Conservation (phyloP, 1,140 invertebrate genomes). For the Drosophila cardini region DNA sequence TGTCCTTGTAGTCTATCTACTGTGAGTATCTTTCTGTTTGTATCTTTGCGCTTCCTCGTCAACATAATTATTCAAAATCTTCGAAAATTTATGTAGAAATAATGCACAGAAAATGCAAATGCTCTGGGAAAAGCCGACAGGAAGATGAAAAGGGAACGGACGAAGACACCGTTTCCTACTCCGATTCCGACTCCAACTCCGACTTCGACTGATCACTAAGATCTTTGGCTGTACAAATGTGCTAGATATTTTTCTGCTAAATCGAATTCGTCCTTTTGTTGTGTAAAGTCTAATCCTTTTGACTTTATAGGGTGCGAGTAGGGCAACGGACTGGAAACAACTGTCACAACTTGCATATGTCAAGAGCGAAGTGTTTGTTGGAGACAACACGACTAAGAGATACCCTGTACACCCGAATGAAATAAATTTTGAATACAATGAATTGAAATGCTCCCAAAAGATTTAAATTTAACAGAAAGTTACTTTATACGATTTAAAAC, state of each 20-base stretch:
- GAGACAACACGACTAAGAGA: neutral
- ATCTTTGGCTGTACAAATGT: slow-evolving; percentile 55
- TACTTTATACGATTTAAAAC: too few species aligned
- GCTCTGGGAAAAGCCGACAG: slow-evolving; percentile 57
- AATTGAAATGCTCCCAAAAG: too few species aligned
- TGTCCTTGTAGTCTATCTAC: neutral
- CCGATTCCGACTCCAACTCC: too few species aligned
- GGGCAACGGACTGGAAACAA: slow-evolving; percentile 36
- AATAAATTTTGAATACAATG: too few species aligned
- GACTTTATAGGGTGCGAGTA: slow-evolving; percentile 78
- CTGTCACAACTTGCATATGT: slow-evolving; percentile 76
- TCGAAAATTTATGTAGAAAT: slow-evolving; percentile 63
- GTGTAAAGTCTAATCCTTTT: slow-evolving; percentile 68
- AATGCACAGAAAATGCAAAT: slow-evolving; percentile 77
- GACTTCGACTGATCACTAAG: neutral
- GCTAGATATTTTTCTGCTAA: slow-evolving; percentile 78
- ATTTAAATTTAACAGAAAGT: too few species aligned
- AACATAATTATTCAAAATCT: slow-evolving; percentile 76
- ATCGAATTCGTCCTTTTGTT: slow-evolving; percentile 70
- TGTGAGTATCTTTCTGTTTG: slow-evolving; percentile 26
- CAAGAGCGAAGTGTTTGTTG: slow-evolving; percentile 18
- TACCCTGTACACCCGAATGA: slow-evolving; percentile 20
- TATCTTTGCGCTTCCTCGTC: slow-evolving; percentile 69
- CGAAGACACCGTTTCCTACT: too few species aligned
- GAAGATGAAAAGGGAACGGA: neutral